Evolutionary conservation across 64 coral and sea anemone genomes (phyloP).

Genomic region (Actinia equina): DNA sequence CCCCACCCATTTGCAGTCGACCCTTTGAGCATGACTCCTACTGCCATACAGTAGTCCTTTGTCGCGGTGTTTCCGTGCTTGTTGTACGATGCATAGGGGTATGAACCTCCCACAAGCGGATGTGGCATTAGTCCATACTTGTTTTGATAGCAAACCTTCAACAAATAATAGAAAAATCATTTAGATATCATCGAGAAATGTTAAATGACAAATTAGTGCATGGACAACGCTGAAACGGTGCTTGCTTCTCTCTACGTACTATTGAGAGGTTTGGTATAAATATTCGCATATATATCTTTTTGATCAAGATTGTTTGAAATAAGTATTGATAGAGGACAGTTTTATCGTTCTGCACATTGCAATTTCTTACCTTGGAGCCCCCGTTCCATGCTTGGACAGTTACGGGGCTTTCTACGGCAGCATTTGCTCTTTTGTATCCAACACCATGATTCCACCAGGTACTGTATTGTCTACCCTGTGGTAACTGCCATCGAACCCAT

Average conservation of each 20-base stretch:
- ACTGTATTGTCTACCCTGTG: constrained; percentile 38
- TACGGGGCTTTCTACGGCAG: constrained; percentile 7
- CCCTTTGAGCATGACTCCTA: constrained; percentile 35
- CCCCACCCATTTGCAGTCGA: constrained; percentile 47
- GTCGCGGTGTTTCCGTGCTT: constrained; percentile 10
- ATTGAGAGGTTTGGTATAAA: no score
- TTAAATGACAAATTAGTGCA: no score
- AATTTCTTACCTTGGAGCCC: constrained; percentile 30
- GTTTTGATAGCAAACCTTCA: constrained; percentile 57
- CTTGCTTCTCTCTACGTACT: no score
- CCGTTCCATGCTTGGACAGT: constrained; percentile 60
- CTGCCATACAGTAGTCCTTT: constrained; percentile 74
- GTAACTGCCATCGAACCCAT: constrained; percentile 69
- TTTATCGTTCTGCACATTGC: not conserved
- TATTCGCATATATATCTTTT: no score
- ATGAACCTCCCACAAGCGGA: constrained; percentile 28
- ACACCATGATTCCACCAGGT: constrained; percentile 51
- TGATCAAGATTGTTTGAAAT: no score
- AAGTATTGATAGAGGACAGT: no score
- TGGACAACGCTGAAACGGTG: no score
- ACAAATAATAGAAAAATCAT: not conserved
- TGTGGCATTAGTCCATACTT: constrained; percentile 47
- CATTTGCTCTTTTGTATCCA: constrained; percentile 23
- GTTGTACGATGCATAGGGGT: constrained; percentile 28
- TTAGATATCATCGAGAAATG: no score